Conservation (phyloP, 2,888 invertebrate genomes). For the Lasioglossum calceatum region DNA sequence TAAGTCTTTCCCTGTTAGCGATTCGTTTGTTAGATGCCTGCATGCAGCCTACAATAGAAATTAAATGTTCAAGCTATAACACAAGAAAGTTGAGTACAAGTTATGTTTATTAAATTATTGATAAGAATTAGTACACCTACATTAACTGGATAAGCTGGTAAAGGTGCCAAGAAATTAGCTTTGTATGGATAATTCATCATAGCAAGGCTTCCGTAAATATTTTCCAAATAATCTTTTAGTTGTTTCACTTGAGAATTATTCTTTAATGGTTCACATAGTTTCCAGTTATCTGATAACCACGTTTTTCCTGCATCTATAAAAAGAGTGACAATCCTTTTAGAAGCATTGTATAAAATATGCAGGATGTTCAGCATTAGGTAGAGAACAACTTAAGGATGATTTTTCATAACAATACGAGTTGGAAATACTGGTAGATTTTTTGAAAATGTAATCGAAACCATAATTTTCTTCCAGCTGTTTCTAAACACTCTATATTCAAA, state of each 20-base stretch:
- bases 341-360: neutral
- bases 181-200: slow-evolving; percentile 98
- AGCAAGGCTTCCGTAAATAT: slow-evolving; percentile 92
- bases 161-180: slow-evolving; percentile 91
- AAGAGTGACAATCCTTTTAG: neutral
- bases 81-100: neutral
- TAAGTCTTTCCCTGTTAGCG: slow-evolving; percentile 72
- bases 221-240: slow-evolving; percentile 90
- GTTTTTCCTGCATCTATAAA: slow-evolving; percentile 87
- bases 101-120: neutral
- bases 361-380: neutral
- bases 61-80: neutral
- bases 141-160: slow-evolving; percentile 94
- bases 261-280: slow-evolving; percentile 90
- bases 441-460: neutral
- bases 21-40: slow-evolving; percentile 80
- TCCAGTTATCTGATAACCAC: slow-evolving; percentile 90
- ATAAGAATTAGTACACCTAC: slow-evolving; percentile 77
- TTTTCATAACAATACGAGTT: neutral
- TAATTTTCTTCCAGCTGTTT: neutral
- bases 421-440: neutral
- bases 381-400: neutral
- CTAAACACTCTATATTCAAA: neutral
- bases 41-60: slow-evolving; percentile 85
- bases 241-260: slow-evolving; percentile 85